Base-by-base conservation (phyloP, 1,140 invertebrate genomes). In the Papilio aristodemus region DNA sequence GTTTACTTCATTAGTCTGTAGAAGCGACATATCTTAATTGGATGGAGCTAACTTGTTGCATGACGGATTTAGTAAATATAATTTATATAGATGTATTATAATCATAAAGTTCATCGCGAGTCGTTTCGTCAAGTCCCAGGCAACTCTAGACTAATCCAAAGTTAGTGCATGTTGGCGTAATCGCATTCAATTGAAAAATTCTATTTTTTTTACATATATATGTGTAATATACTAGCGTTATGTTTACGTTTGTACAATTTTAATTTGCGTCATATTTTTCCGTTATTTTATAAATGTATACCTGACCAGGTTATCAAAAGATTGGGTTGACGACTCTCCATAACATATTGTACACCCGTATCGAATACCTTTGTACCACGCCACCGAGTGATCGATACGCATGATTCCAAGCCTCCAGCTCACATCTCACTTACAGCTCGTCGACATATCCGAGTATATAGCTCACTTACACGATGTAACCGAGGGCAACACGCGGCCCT, bases 351-450 rank as follows among this genome's bases (percentile, higher is more conserved):
- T 69, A 87, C 86, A 89, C 85, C 84, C 87, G 86, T 88, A 85
- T 80, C 88, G 87, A 89, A 85, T 72, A 84, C 76, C 80, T 85
- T 84, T 83, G 85, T 84, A 89, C 89, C 89, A 91, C 89, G 89
- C 89, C 89, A 91, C 89, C 89, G 89, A 91, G 89, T 91, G 89
- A 91, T 86, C 76, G 87, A 90, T 84, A 79, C 87, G 89, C 89
- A 91, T 91, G 89, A 85, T 83, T 86, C 85, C 81, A 81, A 90
- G 84, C 87, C 89, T 89, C 87, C 83, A 87, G 86, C 83, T 87
- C 87, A 91, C 89, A 91, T 87, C 85, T 87, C 87, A 90, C 87
- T 83, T 85, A 86, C 87, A 90, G 89, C 87, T 91, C 90, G 83
- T 89, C 84, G 83, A 86, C 85, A 91, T 86, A 87, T 87, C 83